Percentiles rank a stretch among this genome's conserved stretches.
These are phyloP conservation scores for Agonopterix heracliana DNA, from an alignment of 2,888 invertebrate species.

Conservation along the genomic window DNA sequence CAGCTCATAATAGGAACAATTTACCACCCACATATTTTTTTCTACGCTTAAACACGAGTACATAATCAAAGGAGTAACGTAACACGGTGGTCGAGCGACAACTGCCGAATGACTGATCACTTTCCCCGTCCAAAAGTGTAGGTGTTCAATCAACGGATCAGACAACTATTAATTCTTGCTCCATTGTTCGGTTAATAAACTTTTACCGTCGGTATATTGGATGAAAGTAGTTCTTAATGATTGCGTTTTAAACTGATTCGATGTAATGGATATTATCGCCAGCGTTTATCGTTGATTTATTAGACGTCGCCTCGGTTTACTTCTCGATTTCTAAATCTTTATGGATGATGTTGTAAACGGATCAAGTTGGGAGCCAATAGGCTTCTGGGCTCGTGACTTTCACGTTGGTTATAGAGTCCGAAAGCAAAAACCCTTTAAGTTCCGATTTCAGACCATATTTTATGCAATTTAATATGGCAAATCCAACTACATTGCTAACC, in stretches of 20 bases:
- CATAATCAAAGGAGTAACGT: slow-evolving; percentile 20
- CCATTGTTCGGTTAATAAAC: slow-evolving; percentile 64
- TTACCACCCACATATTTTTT: slow-evolving; percentile 6
- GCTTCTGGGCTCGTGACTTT: no score
- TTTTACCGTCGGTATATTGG: slow-evolving; percentile 44
- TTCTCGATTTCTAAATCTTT: slow-evolving; percentile 11
- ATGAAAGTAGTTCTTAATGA: slow-evolving; percentile 54
- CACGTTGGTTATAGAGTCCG: no score
- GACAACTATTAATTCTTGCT: slow-evolving; percentile 31
- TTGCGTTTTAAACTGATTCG: slow-evolving; percentile 41
- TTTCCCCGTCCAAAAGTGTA: slow-evolving; percentile 46
- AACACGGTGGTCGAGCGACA: slow-evolving; percentile 42
- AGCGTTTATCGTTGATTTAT: slow-evolving; percentile 14
- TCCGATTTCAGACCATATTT: no score
- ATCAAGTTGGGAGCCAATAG: not conserved
- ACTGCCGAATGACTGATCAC: slow-evolving; percentile 37
- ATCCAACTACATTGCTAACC: no score
- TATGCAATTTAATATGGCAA: no score
- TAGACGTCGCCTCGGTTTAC: slow-evolving; percentile 2
- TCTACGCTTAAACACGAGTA: not conserved
- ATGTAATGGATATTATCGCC: slow-evolving; percentile 39
- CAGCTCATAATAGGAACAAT: not conserved
- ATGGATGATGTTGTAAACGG: slow-evolving; percentile 8
- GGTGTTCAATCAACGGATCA: slow-evolving; percentile 49
- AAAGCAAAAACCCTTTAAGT: no score